phyloP scores from a whole-genome alignment of 2,888 invertebrate species.

The Amitus sp. region DNA sequence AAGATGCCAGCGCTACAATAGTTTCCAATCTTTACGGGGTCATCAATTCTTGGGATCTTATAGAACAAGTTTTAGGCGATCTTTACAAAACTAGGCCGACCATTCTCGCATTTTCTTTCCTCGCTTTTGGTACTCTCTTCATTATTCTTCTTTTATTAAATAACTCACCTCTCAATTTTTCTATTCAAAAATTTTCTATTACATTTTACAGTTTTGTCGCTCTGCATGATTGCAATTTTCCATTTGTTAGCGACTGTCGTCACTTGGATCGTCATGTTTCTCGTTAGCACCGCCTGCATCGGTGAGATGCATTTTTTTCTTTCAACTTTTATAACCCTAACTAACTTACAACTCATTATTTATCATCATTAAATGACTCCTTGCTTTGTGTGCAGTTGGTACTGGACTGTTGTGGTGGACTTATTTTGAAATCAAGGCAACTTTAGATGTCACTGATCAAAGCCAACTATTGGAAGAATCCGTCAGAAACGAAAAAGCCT shows the following conservation, averaged over 20 bases:
- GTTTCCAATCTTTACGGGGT: slow-evolving; percentile 80
- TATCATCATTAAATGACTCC: not conserved
- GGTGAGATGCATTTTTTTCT: slow-evolving; percentile 64
- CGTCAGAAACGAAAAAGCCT: slow-evolving; percentile 85
- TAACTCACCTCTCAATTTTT: too few relatives aligned
- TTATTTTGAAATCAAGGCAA: slow-evolving; percentile 79
- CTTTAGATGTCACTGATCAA: slow-evolving; percentile 69
- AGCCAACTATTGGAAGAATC: slow-evolving; percentile 76
- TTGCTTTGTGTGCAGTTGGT: slow-evolving; percentile 67
- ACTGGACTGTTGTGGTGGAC: slow-evolving; percentile 90
- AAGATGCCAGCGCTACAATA: slow-evolving; percentile 73
- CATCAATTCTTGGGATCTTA: slow-evolving; percentile 87
- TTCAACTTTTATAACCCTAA: too few relatives aligned
- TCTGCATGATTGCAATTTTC: slow-evolving; percentile 84
- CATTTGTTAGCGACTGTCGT: slow-evolving; percentile 30
- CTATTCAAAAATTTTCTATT: slow-evolving; percentile 10
- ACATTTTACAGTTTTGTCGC: slow-evolving; percentile 76
- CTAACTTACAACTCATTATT: too few relatives aligned
- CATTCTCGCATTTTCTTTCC: slow-evolving; percentile 81
- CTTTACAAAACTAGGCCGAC: slow-evolving; percentile 89
- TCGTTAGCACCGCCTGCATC: slow-evolving; percentile 80
- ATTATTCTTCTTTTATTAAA: too few relatives aligned
- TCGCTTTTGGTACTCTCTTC: slow-evolving; percentile 87
- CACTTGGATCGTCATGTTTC: slow-evolving; percentile 73
- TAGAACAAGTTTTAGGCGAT: slow-evolving; percentile 89